Conservation (phyloP, 2,888 invertebrate genomes). For the Acrobasis suavella region DNA sequence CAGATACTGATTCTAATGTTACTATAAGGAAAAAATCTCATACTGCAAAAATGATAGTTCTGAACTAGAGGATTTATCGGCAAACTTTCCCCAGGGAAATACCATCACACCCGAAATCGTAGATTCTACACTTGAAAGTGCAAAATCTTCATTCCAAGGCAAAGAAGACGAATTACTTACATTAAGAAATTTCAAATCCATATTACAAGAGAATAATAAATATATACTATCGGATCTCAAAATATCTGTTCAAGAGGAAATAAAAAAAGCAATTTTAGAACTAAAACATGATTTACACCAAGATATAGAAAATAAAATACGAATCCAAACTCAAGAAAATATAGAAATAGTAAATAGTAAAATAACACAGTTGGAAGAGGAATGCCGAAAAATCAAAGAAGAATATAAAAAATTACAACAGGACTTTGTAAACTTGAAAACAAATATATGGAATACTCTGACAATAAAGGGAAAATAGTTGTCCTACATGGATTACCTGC, state of each 20-base stretch:
- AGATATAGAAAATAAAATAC: conserved; percentile 12
- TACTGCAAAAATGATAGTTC: not conserved
- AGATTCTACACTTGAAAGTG: not conserved
- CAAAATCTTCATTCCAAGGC: not conserved
- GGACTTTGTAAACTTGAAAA: conserved; percentile 12
- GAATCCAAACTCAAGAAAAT: conserved; percentile 3
- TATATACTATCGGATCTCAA: not conserved
- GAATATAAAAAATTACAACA: conserved; percentile 13
- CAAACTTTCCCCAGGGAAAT: conserved; percentile 18
- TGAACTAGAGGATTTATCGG: conserved; percentile 8
- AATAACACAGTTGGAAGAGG: not conserved
- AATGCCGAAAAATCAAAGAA: conserved; percentile 1
- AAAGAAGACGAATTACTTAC: conserved; percentile 8
- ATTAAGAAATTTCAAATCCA: conserved; percentile 13
- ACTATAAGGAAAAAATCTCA: conserved; percentile 13
- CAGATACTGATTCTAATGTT: not conserved
- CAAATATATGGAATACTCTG: not conserved
- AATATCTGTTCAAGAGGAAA: conserved; percentile 15
- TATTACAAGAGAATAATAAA: conserved; percentile 21
- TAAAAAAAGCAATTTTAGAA: conserved; percentile 16
- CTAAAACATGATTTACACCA: conserved; percentile 1
- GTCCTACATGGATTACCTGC: conserved; percentile 22
- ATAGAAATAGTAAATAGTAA: conserved; percentile 14
- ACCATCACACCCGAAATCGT: conserved; percentile 1
- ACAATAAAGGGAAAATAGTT: conserved; percentile 15